A percentile compares a stretch with the other conserved stretches of the same genome.
phyloP scores from a whole-genome alignment of 2,888 invertebrate genomes.

The Neoascia interrupta region DNA sequence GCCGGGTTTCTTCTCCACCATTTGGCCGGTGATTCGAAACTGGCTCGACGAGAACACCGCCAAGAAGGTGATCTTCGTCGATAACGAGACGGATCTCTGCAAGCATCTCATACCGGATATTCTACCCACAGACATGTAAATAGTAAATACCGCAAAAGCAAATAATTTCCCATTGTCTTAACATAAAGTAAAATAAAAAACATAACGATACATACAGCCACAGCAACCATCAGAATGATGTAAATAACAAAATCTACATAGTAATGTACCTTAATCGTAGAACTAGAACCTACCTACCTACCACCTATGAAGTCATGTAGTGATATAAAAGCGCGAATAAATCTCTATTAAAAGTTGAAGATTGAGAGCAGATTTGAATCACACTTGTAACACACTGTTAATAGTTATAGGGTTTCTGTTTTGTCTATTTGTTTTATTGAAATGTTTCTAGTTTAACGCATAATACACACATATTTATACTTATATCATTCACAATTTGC shows the following conservation, averaged over 20 bases:
- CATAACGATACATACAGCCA: too few species aligned
- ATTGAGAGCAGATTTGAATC: slow-evolving; percentile 6
- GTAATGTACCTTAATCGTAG: slow-evolving; percentile 56
- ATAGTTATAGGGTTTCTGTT: too few species aligned
- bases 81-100: slow-evolving; percentile 86
- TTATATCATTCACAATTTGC: slow-evolving; percentile 47
- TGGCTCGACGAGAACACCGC: slow-evolving; percentile 90
- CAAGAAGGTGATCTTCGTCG: slow-evolving; percentile 87
- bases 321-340: slow-evolving; percentile 19
- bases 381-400: slow-evolving; percentile 27
- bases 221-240: slow-evolving; percentile 58
- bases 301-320: slow-evolving; percentile 37
- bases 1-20: slow-evolving; percentile 87
- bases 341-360: not conserved
- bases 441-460: slow-evolving; percentile 40
- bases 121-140: slow-evolving; percentile 85
- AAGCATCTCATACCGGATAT: slow-evolving; percentile 89
- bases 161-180: slow-evolving; percentile 27
- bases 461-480: too few species aligned
- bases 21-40: slow-evolving; percentile 88
- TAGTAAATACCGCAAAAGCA: not conserved
- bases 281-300: slow-evolving; percentile 26
- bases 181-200: too few species aligned
- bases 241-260: slow-evolving; percentile 59
- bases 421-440: slow-evolving; percentile 31